Evolutionary conservation across 2,113 vertebrate genomes (phyloP), one percentile per base, ranked within the genome.

Genomic region (Bucco capensis): DNA sequence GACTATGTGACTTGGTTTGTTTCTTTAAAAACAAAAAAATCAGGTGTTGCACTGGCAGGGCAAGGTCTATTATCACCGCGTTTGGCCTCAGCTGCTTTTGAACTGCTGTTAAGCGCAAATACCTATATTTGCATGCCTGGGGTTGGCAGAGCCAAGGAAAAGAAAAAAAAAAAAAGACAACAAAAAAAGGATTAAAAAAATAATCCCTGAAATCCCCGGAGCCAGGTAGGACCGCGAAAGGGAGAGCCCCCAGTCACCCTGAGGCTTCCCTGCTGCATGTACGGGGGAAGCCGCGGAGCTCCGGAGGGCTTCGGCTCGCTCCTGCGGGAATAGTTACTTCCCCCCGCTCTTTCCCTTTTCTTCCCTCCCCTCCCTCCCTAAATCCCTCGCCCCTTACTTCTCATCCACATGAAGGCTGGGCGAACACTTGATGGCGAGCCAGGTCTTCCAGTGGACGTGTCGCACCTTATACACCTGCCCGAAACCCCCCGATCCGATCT

Each of bases 381-480:
- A 30, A 9, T 14, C 56, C 42, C 8, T 3, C 2, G 7, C n/a
- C 30, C 40, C 92, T 98, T 97, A 99, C 99, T 99, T 99, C 80
- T 99, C 98, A 86, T 99, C 99, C 97, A 99, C 97, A 95, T 99
- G 99, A 76, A 98, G 98, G 92, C 98, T 98, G 61, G 99, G 99
- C 79, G 99, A 99, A 69, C 98, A 99, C 97, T 99, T 99, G 97
- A 99, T 98, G 86, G 99, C 99, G 95, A 99, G 98, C 98, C 98
- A 99, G 19, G 99, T 99, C 97, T 99, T 99, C 99, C 99, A 99
- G 97, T 99, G 98, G 62, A 99, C 96, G 46, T 99, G 99, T 77
- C 99, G 98, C 84, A 99, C 98, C 96, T 99, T 99, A 93, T 99
- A 99, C 91, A 99, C 99, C 97, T 99, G 99, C 91, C 99, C 99